Base-by-base conservation (phyloP, 2,113 vertebrate genomes). In the Cyphomyrus discorhynchus region DNA sequence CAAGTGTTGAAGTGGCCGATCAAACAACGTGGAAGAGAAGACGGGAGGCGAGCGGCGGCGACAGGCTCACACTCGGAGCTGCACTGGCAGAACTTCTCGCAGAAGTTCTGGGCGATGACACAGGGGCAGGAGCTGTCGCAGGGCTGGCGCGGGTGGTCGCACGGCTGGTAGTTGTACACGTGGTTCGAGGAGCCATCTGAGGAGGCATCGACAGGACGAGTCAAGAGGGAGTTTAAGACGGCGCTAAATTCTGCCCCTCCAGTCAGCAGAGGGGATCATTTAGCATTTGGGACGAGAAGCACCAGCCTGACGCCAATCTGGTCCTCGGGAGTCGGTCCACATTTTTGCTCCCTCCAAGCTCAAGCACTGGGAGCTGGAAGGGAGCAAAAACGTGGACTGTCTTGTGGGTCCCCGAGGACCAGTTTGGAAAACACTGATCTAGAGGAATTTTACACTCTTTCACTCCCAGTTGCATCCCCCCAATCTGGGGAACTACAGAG, bases 81-180 rank as follows among this genome's bases (percentile, higher is more conserved):
- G 96, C 98, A 99, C 94, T 99, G 98, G 94, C 98, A 99, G 93
- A 99, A 99, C 95, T 99, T 99, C 94, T 99, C 98, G 89, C 98
- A 99, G 95, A 99, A 99, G 95, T 99, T 99, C 90, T 99, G 98
- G 31, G 98, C 98, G 88, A 98, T 99, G 93, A 99, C 97, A 92
- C 98, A 99, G 10, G 98, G 98, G 90, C 98, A 99, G 11, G 98
- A 98, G 89, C 97, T 98, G 96, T 99, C 98, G 62, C 98, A 99
- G 53, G 98, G 98, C 94, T 99, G 98, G 1, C 98, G 96, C 0
- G 98, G 98, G 90, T 99, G 98, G 95, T 99, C 98, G 94, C 98
- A 99, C 17, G 98, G 98, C 94, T 99, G 98, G 93, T 99, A 99
- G 94, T 99, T 99, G 93, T 99, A 99, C 93, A 99, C 98, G 45